Base-by-base conservation (phyloP, 2,888 invertebrate genomes). In the Aspidiotus rigidus region DNA sequence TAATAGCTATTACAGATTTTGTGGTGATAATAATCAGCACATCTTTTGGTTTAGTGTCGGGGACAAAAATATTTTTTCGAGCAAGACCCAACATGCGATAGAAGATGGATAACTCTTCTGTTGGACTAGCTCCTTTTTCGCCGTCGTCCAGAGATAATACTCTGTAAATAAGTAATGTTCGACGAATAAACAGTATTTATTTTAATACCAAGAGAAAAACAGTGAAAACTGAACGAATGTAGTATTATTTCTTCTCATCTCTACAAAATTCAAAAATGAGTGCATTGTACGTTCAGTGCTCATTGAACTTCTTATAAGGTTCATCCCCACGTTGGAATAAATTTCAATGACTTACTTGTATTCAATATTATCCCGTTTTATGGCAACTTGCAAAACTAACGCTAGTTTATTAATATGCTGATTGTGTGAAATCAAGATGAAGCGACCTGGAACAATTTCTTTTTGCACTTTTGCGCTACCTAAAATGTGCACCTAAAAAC, bases 371-470 rank as follows among this genome's bases (percentile, higher is more conserved):
- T 69, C 53, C 60, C 69, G 69, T 63, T 72, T 72, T 8, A 42
- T 5, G 41, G 53, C 67, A 13, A 53, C 54, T 40, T 71, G 71
- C 28, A 91, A 79, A 64, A 88, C 77, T 62, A 91, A 75, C 9
- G 83, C 87, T 70, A 91, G 77, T 79, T 91, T 86, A 76, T 89
- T 89, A 63, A 86, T 84, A 77, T 87, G 88, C 15, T 83, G 81
- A 3, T 82, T 82, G 11, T 86, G 82, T 0, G 86, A 85, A 17
- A 93, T 78, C 0, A 92, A 75, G n/a, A 93, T 73, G 13, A 94
- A 78, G 73, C 87, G 83, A 0, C 94, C 94, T 54, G 55, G 60
- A 13, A 40, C 56, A 9, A 71, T 11, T 56, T 61, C 57, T 57
- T 67, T 69, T 15, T 69, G 54, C 13, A 39, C 42, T 54, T 69